phyloP scores from a whole-genome alignment of 2,113 vertebrate species.

The Haemorhous mexicanus region DNA sequence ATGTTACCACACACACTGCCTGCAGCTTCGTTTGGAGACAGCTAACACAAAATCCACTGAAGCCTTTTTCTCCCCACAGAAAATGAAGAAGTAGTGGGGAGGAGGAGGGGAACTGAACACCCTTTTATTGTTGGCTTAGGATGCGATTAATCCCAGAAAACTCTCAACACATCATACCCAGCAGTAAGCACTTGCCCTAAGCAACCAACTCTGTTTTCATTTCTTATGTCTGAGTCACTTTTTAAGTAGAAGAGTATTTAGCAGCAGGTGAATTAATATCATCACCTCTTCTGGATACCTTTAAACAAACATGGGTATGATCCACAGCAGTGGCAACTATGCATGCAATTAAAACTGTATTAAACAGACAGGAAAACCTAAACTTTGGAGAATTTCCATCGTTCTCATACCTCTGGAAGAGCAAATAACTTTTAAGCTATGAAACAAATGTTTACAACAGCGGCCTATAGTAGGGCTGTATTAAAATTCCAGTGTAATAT shows the following conservation, averaged over 20 bases:
- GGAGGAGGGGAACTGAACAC: neutral
- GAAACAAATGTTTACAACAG: neutral
- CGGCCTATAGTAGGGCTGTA: neutral
- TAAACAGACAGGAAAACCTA: neutral
- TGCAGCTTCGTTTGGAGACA: neutral
- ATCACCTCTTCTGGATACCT: neutral
- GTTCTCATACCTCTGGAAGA: neutral
- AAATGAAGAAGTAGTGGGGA: neutral
- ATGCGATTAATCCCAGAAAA: neutral
- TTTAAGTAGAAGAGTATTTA: neutral
- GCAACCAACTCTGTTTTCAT: neutral
- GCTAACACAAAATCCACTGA: neutral
- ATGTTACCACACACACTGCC: neutral
- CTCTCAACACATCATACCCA: neutral
- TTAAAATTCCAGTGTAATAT: slow-evolving; percentile 11
- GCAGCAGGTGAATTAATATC: neutral
- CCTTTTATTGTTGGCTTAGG: neutral
- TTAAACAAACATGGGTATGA: neutral
- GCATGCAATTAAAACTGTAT: neutral
- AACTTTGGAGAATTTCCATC: neutral
- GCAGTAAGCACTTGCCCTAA: neutral
- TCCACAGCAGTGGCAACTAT: neutral
- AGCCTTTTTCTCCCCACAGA: neutral
- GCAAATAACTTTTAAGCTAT: neutral
- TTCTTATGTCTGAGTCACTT: neutral